Percentiles rank a stretch among this genome's conserved stretches.
phyloP scores from a whole-genome alignment of 2,888 invertebrate species.

The Machimus rusticus region DNA sequence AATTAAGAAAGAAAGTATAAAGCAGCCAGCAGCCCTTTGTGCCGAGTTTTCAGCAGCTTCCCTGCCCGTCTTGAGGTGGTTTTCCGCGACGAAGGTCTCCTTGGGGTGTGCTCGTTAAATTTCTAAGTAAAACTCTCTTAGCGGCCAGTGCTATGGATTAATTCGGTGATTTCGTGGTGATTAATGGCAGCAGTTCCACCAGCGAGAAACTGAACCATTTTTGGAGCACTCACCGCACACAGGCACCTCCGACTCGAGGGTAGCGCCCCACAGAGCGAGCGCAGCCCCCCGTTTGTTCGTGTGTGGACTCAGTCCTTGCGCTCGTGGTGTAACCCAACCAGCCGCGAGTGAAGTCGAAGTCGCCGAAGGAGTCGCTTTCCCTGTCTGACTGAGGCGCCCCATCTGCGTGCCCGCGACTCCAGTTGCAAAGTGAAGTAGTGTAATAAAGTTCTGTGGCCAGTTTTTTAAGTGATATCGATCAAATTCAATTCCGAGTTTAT shows the following conservation, averaged over 20 bases:
- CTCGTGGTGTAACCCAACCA: not conserved
- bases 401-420: not conserved
- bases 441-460: constrained; percentile 19
- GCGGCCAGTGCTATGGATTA: not conserved
- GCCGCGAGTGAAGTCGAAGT: constrained; percentile 8
- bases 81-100: not conserved
- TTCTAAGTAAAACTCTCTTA: not conserved
- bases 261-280: not conserved
- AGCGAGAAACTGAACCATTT: not conserved
- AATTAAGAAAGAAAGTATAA: not conserved
- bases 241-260: not conserved
- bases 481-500: constrained; percentile 15
- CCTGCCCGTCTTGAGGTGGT: not conserved
- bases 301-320: not conserved
- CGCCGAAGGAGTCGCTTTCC: not conserved
- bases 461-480: constrained; percentile 18
- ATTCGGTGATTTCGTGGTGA: not conserved
- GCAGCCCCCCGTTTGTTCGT: not conserved
- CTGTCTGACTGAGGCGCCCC: not conserved
- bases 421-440: constrained; percentile 22
- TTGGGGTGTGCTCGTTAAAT: not conserved
- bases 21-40: not conserved
- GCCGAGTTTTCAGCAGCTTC: not conserved
- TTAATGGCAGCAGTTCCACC: not conserved
- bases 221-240: not conserved